These are phyloP conservation scores for Doris montereyensis DNA, from an alignment of 2,888 invertebrate genomes.

Conservation along the genomic window DNA sequence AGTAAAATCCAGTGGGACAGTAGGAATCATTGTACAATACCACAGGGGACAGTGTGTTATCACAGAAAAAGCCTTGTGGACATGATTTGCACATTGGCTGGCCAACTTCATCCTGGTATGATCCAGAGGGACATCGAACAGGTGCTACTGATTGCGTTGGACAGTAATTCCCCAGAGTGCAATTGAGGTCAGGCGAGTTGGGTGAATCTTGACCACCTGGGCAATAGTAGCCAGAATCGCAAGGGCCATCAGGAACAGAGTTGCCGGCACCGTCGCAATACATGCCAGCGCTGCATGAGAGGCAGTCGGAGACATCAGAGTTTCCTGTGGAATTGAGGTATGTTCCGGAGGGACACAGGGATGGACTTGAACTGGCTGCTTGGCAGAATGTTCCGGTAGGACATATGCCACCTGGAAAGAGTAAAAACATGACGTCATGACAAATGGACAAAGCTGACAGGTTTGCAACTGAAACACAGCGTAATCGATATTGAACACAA, in stretches of 20 bases:
- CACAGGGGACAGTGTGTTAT: conserved; percentile 63
- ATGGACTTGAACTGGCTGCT: conserved; percentile 54
- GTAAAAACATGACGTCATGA: too few species aligned
- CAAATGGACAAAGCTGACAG: too few species aligned
- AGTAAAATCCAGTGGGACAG: conserved; percentile 67
- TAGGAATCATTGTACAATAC: conserved; percentile 61
- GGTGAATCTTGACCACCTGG: conserved; percentile 63
- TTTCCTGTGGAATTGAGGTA: conserved; percentile 63
- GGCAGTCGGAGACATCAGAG: conserved; percentile 53
- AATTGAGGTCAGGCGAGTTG: conserved; percentile 60
- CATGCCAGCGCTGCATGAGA: conserved; percentile 55
- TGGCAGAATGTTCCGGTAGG: conserved; percentile 62
- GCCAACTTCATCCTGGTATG: conserved; percentile 65
- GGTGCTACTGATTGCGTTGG: conserved; percentile 57
- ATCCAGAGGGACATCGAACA: conserved; percentile 60
- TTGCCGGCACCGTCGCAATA: conserved; percentile 65
- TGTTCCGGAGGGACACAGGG: conserved; percentile 55
- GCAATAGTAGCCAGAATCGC: conserved; percentile 67
- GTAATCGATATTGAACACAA: too few species aligned
- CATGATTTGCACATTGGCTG: conserved; percentile 64
- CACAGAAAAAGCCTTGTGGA: conserved; percentile 68
- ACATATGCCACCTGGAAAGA: conserved; percentile 61
- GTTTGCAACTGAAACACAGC: too few species aligned
- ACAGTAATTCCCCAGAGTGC: conserved; percentile 68
- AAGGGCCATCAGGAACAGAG: conserved; percentile 57